Percentiles rank a stretch among this genome's conserved stretches.
These are phyloP conservation scores for Bemisia tabaci DNA, from an alignment of 1,140 invertebrate genomes.

Conservation along the genomic window DNA sequence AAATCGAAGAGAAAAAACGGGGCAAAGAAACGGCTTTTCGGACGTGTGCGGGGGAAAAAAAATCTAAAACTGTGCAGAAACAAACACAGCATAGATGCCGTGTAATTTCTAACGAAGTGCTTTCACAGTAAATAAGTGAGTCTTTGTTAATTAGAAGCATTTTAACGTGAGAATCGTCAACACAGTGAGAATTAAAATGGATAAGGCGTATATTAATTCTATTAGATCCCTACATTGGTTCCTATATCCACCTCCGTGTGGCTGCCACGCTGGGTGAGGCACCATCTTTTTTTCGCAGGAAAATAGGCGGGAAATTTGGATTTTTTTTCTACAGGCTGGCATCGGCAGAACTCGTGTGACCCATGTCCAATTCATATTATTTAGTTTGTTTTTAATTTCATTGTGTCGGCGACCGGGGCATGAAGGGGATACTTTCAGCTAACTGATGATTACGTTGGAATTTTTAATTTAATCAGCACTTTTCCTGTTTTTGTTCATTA, in stretches of 20 bases:
- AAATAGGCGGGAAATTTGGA: no score
- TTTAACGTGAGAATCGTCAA: not conserved
- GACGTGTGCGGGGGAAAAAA: not conserved
- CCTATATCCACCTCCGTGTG: not conserved
- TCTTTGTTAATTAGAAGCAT: no score
- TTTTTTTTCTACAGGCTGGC: no score
- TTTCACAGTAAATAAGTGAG: no score
- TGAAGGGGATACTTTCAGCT: not conserved
- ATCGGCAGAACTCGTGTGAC: no score
- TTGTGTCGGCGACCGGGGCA: not conserved
- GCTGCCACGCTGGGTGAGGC: no score
- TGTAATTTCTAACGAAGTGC: no score
- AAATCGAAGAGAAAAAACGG: no score
- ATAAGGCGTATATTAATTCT: not conserved
- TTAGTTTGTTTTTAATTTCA: not conserved
- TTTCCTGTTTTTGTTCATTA: not conserved
- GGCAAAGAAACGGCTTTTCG: no score
- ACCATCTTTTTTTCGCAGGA: no score
- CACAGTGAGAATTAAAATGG: not conserved
- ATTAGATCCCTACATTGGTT: not conserved
- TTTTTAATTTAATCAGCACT: not conserved
- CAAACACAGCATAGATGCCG: not conserved
- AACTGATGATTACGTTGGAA: not conserved
- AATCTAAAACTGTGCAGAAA: not conserved
- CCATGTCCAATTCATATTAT: not conserved